Evolutionary conservation across 2,113 vertebrate species (phyloP).

Genomic region (Alligator mississippiensis): DNA sequence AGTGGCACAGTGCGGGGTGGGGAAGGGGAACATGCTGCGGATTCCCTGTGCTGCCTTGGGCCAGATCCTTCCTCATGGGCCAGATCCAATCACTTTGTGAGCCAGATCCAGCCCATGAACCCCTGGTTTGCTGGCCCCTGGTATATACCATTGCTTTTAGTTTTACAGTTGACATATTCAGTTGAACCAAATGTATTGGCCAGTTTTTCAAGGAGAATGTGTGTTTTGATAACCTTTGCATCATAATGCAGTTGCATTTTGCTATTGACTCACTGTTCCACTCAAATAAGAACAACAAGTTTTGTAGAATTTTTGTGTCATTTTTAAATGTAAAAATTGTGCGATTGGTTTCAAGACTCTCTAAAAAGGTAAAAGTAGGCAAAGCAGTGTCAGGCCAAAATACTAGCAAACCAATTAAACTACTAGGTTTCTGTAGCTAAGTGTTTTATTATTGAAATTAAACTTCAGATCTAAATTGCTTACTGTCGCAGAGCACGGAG

Average conservation of each 20-base stretch:
- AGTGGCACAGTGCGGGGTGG: no score
- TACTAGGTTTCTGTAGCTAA: background rate
- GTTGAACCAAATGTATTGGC: background rate
- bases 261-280: background rate
- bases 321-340: background rate
- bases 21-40: no score
- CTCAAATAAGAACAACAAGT: background rate
- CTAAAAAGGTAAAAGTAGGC: background rate
- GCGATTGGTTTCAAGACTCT: background rate
- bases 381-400: background rate
- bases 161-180: no score
- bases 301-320: background rate
- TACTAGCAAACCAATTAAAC: background rate
- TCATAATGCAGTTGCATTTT: background rate
- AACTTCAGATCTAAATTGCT: background rate
- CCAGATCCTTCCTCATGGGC: no score
- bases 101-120: no score
- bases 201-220: background rate
- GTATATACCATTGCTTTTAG: no score
- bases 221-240: background rate
- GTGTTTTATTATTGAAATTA: background rate
- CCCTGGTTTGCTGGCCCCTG: no score
- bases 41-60: no score
- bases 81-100: no score
- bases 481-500: background rate